A percentile compares a stretch with the other conserved stretches of the same genome.
phyloP scores from a whole-genome alignment of 1,140 invertebrate species.

The Gonatopus flavifemur region DNA sequence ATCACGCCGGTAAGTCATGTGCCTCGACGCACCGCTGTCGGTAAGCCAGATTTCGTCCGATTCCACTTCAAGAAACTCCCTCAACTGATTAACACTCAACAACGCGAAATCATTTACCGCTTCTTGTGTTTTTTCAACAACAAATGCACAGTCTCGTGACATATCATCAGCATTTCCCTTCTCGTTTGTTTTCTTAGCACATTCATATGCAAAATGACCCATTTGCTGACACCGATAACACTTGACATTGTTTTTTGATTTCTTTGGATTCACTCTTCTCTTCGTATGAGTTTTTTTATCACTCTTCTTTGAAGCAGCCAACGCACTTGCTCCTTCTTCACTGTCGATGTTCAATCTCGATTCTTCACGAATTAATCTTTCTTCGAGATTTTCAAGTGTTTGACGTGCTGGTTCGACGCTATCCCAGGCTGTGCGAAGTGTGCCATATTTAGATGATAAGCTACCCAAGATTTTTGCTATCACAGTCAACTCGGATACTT shows the following conservation, averaged over 20 bases:
- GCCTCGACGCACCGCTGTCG: too few species aligned
- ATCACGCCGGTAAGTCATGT: not conserved
- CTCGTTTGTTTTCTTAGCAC: not conserved
- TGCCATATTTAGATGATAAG: not conserved
- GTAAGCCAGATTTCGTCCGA: not conserved
- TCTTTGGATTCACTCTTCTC: too few species aligned
- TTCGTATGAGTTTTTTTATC: not conserved
- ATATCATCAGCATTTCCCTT: not conserved
- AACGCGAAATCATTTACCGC: not conserved
- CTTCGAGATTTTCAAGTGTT: not conserved
- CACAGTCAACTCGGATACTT: not conserved
- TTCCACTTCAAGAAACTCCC: not conserved
- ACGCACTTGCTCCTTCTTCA: not conserved
- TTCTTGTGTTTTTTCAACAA: not conserved
- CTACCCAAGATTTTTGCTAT: conserved; percentile 6
- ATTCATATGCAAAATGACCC: not conserved
- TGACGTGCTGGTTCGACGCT: not conserved
- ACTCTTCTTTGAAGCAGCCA: not conserved
- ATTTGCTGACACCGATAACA: not conserved
- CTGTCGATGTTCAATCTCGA: not conserved
- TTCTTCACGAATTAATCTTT: conserved; percentile 6
- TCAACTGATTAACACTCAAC: not conserved
- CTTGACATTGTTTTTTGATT: too few species aligned
- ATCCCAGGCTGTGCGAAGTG: conserved; percentile 3
- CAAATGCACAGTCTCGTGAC: not conserved